Evolutionary conservation across 2,888 invertebrate species (phyloP), one percentile per base, ranked within the genome.

Genomic region (Drosophila suboccidentalis): DNA sequence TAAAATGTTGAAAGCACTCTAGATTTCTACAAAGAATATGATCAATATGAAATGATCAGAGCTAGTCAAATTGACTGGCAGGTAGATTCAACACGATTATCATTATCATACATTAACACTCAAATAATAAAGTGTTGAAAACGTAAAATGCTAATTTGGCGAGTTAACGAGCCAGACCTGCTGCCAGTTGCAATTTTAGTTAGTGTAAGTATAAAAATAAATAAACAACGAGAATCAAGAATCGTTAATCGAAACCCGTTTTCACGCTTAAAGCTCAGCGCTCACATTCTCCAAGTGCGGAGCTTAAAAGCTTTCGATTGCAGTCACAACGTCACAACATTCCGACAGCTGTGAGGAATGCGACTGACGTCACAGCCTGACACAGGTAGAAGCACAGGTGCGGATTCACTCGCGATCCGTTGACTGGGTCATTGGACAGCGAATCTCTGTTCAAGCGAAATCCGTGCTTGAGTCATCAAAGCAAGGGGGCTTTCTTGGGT

Each of bases 51-150:
- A n/a, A 6, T 38, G 17, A 6, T 26, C 26, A 1, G 6, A 5
- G 6, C 26, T 6, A 26, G 26, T 26, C 26, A 5, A 26, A 26
- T 26, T 26, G 26, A 26, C 26, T 26, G 26, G 5, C 26, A 26
- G 26, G 26, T 26, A 26, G 26, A 1, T 26, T 26, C 26, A 64
- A 41, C 60, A 69, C 63, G 69, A 78, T 61, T 51, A 49, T 43
- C 29, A 54, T 54, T 43, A 11, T n/a, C 44, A 43, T 51, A 41
- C 68, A 85, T 87, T 74, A 81, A 17, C 72, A 70, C 74, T 32
- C 29, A 78, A 78, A 75, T 29, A 53, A 17, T n/a, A 58, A 63
- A 44, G 22, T 44, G 19, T 10, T 36, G 9, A 47, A 26, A 65
- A 57, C 29, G 32, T 44, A 39, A 58, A 47, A 46, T 22, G 46